phyloP scores from a whole-genome alignment of 2,888 invertebrate genomes.

The Aphodius granarius region DNA sequence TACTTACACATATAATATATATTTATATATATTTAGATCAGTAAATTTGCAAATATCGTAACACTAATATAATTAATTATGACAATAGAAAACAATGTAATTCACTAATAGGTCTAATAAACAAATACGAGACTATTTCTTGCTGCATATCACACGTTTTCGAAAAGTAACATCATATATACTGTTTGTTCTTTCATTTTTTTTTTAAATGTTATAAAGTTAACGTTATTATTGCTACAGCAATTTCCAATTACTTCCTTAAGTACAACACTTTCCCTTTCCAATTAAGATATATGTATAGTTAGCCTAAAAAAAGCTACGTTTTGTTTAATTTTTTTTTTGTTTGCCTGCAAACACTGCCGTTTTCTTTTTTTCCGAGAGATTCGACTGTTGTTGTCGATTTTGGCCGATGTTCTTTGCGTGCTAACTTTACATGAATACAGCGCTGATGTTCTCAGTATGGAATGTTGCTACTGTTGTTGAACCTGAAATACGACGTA shows the following conservation, averaged over 20 bases:
- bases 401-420: neutral
- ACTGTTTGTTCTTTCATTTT: conserved; percentile 15
- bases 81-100: conserved; percentile 25
- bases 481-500: neutral
- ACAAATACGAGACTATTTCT: conserved; percentile 21
- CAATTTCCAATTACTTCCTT: conserved; percentile 40
- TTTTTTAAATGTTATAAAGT: conserved; percentile 17
- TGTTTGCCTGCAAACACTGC: neutral
- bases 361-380: neutral
- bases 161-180: conserved; percentile 29
- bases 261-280: conserved; percentile 22
- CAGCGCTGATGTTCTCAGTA: conserved; percentile 13
- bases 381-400: neutral
- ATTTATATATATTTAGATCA: neutral
- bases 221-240: conserved; percentile 58
- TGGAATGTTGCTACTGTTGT: conserved; percentile 1
- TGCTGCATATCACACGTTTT: conserved; percentile 45
- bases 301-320: conserved; percentile 26
- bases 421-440: neutral
- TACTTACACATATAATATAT: neutral
- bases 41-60: neutral
- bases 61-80: neutral
- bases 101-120: conserved; percentile 30
- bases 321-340: conserved; percentile 17
- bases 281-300: conserved; percentile 19